Evolutionary conservation across 1,140 invertebrate species (phyloP), one percentile per base, ranked within the genome.

Genomic region (Coboldia fuscipes): DNA sequence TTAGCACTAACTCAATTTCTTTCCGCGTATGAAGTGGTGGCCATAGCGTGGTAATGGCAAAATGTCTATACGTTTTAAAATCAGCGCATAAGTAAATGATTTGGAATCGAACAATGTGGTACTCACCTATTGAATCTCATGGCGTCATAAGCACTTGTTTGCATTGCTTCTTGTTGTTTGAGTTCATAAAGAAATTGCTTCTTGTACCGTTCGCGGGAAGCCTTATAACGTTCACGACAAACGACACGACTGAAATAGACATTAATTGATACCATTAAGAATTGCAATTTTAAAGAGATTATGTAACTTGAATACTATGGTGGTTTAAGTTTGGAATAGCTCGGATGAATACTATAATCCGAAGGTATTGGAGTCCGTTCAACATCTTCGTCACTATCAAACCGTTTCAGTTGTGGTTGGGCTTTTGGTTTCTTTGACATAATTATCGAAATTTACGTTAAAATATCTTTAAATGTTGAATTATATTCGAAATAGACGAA

Each of bases 161-260:
- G 33, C 33, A 34, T 34, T 13, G 21, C 15, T 15, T 34, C 33
- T 8, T 26, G 14, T 12, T 16, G 15, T 16, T 34, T 23, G 9
- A 34, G 26, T 34, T 34, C 33, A n/a, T 27, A 27, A 17, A 34
- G 13, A 34, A 34, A 34, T 27, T 34, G 33, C 8, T 26, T 27
- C 12, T 28, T 27, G 8, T 34, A 34, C 20, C 28, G 16, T 13
- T 17, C 2, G 10, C 15, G 15, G 1, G 33, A 26, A 7, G 16
- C 23, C 4, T 34, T 14, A n/a, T 34, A 34, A 12, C 23, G 10
- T 27, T 27, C 10, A n/a, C 20, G 26, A 15, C 33, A 34, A 13
- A 34, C 16, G 8, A 16, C 21, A n/a, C 28, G 15, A 16, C 33
- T 34, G 9, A 4, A 12, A 22, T 2, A 20, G 3, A 23, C 14